phyloP scores from a whole-genome alignment of 2,888 invertebrate genomes.

The Thymelicus sylvestris region DNA sequence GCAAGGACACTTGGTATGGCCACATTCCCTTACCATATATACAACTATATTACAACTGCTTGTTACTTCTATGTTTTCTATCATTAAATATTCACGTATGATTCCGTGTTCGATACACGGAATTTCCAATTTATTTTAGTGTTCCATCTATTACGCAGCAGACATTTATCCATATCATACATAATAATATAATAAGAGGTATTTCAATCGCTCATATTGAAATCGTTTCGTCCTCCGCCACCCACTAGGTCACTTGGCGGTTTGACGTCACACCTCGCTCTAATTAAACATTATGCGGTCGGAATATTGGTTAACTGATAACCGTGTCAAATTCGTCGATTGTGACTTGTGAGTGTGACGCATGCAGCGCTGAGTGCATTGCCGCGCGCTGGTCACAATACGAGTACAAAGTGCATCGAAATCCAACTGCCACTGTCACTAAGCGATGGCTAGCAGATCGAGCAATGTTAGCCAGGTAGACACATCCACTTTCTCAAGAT shows the following conservation, averaged over 20 bases:
- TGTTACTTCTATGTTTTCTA: not conserved
- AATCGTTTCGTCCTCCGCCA: conserved; percentile 2
- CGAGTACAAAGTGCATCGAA: not conserved
- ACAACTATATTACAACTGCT: no score
- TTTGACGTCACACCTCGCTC: conserved; percentile 25
- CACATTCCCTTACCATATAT: no score
- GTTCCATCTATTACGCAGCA: not conserved
- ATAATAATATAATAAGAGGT: not conserved
- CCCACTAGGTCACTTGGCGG: conserved; percentile 15
- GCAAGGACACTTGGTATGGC: no score
- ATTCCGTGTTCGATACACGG: not conserved
- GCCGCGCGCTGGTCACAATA: not conserved
- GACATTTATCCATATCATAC: not conserved
- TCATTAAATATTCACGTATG: not conserved
- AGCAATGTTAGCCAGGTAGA: no score
- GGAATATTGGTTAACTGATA: conserved; percentile 23
- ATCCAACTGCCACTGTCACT: not conserved
- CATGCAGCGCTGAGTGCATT: not conserved
- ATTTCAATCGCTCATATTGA: not conserved
- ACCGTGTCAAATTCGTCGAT: conserved; percentile 14
- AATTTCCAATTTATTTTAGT: not conserved
- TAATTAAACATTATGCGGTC: conserved; percentile 32
- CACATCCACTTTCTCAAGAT: no score
- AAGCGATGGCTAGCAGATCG: no score
- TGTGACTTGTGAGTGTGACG: conserved; percentile 13